phyloP scores from a whole-genome alignment of 2,113 vertebrate species.

The Thunnus maccoyii region DNA sequence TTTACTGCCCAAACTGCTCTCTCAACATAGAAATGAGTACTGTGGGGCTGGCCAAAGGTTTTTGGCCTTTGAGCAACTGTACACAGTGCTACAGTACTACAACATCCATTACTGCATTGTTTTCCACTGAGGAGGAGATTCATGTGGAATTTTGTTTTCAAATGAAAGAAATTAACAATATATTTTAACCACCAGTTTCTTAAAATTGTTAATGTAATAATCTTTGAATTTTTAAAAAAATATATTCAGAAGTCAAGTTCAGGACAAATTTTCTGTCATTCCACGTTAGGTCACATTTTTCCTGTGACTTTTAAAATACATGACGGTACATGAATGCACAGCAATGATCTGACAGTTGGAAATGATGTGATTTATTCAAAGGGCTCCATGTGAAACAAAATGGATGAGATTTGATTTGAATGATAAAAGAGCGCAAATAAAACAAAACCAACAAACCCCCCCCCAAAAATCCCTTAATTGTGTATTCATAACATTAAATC shows the following conservation, averaged over 20 bases:
- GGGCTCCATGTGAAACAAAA: constrained; percentile 11
- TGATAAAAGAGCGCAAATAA: constrained; percentile 40
- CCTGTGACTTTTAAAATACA: not conserved
- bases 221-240: not conserved
- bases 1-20: constrained; percentile 67
- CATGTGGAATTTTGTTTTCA: not conserved
- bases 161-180: not conserved
- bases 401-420: constrained; percentile 38
- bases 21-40: constrained; percentile 65
- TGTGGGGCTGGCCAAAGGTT: constrained; percentile 43
- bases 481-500: constrained; percentile 72
- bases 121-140: not conserved
- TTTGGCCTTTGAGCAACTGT: constrained; percentile 48
- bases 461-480: constrained; percentile 55
- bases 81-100: constrained; percentile 41
- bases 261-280: not conserved
- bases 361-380: constrained; percentile 17
- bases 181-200: not conserved
- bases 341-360: not conserved
- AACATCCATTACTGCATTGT: constrained; percentile 39
- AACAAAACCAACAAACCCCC: constrained; percentile 47
- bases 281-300: constrained; percentile 2
- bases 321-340: not conserved
- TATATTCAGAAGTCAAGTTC: not conserved
- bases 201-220: not conserved